These are phyloP conservation scores for Isurus oxyrinchus DNA, from an alignment of 2,113 vertebrate genomes.

Conservation along the genomic window DNA sequence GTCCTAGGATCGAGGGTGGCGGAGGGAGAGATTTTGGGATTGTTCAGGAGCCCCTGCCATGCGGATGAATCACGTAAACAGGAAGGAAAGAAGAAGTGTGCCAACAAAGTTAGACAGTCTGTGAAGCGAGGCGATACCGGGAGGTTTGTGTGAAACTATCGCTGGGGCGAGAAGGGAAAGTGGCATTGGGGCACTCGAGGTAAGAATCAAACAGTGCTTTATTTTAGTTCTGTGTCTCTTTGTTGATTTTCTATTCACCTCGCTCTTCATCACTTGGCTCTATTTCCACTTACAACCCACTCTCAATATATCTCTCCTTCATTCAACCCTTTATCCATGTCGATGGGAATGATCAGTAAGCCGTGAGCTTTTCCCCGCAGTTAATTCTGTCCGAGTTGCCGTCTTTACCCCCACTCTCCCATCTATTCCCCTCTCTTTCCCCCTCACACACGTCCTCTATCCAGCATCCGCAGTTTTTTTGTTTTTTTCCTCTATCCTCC, in stretches of 20 bases:
- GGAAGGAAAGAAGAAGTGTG: constrained; percentile 25
- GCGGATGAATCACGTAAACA: constrained; percentile 23
- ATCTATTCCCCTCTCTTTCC: not conserved
- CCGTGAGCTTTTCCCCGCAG: no score
- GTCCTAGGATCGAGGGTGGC: constrained; percentile 23
- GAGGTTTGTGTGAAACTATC: constrained; percentile 1
- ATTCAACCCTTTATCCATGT: not conserved
- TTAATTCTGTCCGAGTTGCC: not conserved
- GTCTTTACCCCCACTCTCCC: not conserved
- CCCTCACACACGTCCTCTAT: no score
- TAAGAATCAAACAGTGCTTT: not conserved
- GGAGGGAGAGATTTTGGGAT: constrained; percentile 20
- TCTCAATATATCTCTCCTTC: not conserved
- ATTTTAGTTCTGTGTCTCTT: not conserved
- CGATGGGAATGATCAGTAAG: not conserved
- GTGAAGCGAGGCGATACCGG: not conserved
- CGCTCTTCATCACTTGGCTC: not conserved
- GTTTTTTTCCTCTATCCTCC: no score
- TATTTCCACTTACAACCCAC: not conserved
- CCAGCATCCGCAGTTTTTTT: no score
- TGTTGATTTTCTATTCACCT: not conserved
- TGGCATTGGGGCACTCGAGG: not conserved
- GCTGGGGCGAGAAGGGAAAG: not conserved
- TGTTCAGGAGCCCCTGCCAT: not conserved
- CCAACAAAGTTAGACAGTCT: not conserved